phyloP scores from a whole-genome alignment of 2,888 invertebrate genomes.

The Apodemia hepburni region DNA sequence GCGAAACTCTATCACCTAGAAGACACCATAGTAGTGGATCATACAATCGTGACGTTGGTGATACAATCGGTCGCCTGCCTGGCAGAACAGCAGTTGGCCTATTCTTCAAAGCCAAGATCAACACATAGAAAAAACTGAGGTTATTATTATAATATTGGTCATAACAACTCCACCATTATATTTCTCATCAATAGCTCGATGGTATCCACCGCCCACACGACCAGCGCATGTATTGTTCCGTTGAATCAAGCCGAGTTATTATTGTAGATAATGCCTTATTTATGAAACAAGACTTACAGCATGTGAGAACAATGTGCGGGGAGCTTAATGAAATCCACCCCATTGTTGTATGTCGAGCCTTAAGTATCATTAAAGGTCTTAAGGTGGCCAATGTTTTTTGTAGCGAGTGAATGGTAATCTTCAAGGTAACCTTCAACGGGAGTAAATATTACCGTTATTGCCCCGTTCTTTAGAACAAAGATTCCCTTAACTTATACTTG shows the following conservation, averaged over 20 bases:
- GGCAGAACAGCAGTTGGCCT: too few relatives aligned
- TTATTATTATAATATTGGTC: too few relatives aligned
- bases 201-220: conserved; percentile 60
- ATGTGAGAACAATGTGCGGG: conserved; percentile 46
- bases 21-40: too few relatives aligned
- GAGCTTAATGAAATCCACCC: conserved; percentile 39
- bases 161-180: conserved; percentile 39
- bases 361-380: conserved; percentile 10
- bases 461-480: too few relatives aligned
- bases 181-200: conserved; percentile 44
- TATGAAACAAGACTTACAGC: conserved; percentile 37
- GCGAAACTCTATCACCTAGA: too few relatives aligned
- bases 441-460: too few relatives aligned
- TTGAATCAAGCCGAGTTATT: conserved; percentile 65
- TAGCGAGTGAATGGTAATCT: too few relatives aligned
- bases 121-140: conserved; percentile 26
- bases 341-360: conserved; percentile 30
- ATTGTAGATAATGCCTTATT: conserved; percentile 70
- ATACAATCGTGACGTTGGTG: too few relatives aligned
- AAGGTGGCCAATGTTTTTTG: conserved; percentile 9
- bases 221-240: conserved; percentile 58
- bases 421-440: too few relatives aligned
- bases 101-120: too few relatives aligned
- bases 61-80: too few relatives aligned
- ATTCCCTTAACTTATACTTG: too few relatives aligned